A percentile compares a stretch with the other conserved stretches of the same genome.
These are phyloP conservation scores for Aldabrachelys gigantea DNA, from an alignment of 2,113 vertebrate species.

Conservation along the genomic window DNA sequence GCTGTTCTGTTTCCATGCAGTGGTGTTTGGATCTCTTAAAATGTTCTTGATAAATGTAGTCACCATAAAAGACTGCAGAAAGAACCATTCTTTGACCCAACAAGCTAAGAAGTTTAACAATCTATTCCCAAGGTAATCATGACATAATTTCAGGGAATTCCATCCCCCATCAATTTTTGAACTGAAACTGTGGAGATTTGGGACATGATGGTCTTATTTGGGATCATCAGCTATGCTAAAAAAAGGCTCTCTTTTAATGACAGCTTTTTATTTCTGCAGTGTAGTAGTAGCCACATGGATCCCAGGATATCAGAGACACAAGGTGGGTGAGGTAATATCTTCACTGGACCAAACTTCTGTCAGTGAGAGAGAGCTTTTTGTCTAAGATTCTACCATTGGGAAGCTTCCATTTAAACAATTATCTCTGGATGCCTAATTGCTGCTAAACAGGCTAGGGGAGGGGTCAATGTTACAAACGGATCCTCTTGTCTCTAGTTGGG, in stretches of 20 bases:
- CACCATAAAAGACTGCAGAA: neutral
- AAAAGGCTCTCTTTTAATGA: neutral
- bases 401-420: neutral
- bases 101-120: neutral
- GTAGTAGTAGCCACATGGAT: neutral
- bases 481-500: neutral
- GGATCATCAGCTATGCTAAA: neutral
- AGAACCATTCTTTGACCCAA: neutral
- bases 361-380: neutral
- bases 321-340: neutral
- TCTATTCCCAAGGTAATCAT: neutral
- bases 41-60: neutral
- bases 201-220: neutral
- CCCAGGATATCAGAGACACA: neutral
- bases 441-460: neutral
- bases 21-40: neutral
- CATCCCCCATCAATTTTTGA: neutral
- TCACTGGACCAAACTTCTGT: neutral
- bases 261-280: neutral
- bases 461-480: neutral
- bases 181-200: neutral
- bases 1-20: neutral
- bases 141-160: neutral
- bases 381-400: neutral
- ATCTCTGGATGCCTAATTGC: neutral